phyloP scores from a whole-genome alignment of 2,113 vertebrate species.

The Menura novaehollandiae region DNA sequence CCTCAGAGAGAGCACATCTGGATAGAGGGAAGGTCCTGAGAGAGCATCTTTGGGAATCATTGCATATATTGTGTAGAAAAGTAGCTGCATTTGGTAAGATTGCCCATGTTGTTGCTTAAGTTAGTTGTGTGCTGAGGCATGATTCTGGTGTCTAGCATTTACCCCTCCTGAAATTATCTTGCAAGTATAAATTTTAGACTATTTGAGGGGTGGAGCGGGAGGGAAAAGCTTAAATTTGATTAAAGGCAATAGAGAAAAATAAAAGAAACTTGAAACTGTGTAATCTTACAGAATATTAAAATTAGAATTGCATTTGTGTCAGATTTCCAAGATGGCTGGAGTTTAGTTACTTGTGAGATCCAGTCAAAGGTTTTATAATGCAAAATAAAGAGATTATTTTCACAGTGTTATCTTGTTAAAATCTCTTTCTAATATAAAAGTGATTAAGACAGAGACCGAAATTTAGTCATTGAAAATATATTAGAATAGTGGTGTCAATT shows the following conservation, averaged over 20 bases:
- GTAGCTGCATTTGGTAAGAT: neutral
- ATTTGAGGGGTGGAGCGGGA: neutral
- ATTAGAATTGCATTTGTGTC: neutral
- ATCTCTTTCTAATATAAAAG: constrained; percentile 18
- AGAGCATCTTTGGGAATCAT: neutral
- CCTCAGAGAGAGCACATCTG: neutral
- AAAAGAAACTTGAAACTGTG: neutral
- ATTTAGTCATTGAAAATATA: constrained; percentile 19
- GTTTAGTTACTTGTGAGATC: constrained; percentile 20
- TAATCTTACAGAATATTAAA: neutral
- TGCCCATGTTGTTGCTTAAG: neutral
- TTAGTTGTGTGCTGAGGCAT: neutral
- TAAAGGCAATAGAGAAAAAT: neutral
- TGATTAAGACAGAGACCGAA: constrained; percentile 33
- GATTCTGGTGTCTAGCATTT: neutral
- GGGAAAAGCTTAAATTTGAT: neutral
- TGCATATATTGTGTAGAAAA: neutral
- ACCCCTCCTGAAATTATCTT: neutral
- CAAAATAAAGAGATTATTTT: constrained; percentile 17
- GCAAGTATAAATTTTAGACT: neutral
- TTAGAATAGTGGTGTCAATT: neutral
- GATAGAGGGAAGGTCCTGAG: neutral
- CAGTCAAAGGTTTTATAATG: neutral
- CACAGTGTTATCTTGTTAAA: neutral
- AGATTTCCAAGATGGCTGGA: neutral